Evolutionary conservation across 2,113 vertebrate species (phyloP).

Genomic region (Myotis davidii): DNA sequence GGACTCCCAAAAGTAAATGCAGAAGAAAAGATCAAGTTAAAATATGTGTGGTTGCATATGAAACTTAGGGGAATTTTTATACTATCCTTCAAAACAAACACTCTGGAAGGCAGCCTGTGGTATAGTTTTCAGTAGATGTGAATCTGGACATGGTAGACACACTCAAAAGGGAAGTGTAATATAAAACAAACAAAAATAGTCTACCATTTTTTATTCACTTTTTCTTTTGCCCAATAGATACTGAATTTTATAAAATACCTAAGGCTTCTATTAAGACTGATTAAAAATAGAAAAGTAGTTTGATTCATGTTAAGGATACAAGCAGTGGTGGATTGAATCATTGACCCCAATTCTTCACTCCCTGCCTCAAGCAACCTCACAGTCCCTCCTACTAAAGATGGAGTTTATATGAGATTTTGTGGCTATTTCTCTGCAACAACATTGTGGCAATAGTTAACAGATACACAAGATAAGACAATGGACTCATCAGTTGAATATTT

Average conservation of each 20-base stretch:
- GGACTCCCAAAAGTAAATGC: slow-evolving; percentile 57
- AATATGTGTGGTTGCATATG: slow-evolving; percentile 67
- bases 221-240: neutral
- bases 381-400: neutral
- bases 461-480: neutral
- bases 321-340: neutral
- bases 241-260: neutral
- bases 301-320: neutral
- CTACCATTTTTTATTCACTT: neutral
- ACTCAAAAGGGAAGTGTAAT: neutral
- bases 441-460: neutral
- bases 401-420: neutral
- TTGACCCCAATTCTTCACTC: neutral
- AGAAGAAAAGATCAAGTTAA: slow-evolving; percentile 63
- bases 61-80: slow-evolving; percentile 63
- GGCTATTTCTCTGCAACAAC: neutral
- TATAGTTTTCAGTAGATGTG: neutral
- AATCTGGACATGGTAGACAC: neutral
- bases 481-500: neutral
- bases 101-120: neutral
- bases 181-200: slow-evolving; percentile 12
- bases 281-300: neutral
- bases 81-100: slow-evolving; percentile 54
- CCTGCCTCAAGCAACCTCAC: neutral
- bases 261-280: neutral